phyloP scores from a whole-genome alignment of 1,140 invertebrate genomes.

The Pogonus chalceus region DNA sequence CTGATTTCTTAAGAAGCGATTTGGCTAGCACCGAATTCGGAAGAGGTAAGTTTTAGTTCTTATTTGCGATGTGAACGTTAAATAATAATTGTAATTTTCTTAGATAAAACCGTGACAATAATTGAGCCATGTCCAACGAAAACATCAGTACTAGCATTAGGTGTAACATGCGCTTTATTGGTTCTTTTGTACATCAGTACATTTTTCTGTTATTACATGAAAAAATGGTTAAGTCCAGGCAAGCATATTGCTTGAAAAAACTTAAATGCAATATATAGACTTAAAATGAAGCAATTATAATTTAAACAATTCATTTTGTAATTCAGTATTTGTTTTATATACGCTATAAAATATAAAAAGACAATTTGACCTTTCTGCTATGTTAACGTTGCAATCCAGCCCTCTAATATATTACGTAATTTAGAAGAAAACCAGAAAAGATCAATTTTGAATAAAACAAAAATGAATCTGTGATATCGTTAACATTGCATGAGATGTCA shows the following conservation, averaged over 20 bases:
- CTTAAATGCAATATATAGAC: no score
- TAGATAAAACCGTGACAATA: constrained; percentile 77
- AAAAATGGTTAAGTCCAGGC: constrained; percentile 74
- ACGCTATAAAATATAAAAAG: no score
- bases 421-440: no score
- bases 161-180: constrained; percentile 79
- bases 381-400: background rate
- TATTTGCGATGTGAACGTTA: background rate
- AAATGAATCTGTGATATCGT: background rate
- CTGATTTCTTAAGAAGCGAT: constrained; percentile 66
- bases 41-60: constrained; percentile 41
- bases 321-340: no score
- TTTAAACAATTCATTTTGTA: no score
- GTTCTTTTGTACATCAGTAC: constrained; percentile 84
- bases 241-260: constrained; percentile 64
- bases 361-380: background rate
- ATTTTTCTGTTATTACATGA: constrained; percentile 83
- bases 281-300: no score
- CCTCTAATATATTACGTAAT: no score
- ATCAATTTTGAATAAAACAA: background rate
- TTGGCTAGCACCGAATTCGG: constrained; percentile 62
- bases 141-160: constrained; percentile 75
- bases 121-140: constrained; percentile 83
- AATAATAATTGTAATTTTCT: constrained; percentile 11
- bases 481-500: background rate